Evolutionary conservation across 1,140 invertebrate species (phyloP).

Genomic region (Aphis craccivora): DNA sequence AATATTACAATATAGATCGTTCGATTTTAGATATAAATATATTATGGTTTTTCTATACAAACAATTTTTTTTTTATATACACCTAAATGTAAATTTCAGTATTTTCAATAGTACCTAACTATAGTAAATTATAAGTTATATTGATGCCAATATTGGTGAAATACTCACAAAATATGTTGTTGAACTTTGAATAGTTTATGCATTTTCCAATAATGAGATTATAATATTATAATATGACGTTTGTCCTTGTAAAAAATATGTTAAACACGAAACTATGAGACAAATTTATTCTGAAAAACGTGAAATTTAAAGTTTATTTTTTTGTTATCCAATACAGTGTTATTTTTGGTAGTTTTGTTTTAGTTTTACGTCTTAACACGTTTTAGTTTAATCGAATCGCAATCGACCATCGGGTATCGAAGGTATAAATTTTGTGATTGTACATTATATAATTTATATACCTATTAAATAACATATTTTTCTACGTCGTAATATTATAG

Average conservation of each 20-base stretch:
- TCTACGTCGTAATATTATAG: not conserved
- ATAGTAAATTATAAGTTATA: not conserved
- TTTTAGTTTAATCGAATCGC: not conserved
- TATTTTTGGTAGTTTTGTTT: not conserved
- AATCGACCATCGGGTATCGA: not conserved
- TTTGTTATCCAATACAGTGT: not conserved
- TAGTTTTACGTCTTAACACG: not conserved
- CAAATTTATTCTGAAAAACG: not conserved
- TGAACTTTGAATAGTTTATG: not conserved
- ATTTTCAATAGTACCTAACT: too few species aligned
- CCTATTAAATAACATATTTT: not conserved
- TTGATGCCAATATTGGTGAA: not conserved
- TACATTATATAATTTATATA: not conserved
- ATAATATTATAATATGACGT: not conserved
- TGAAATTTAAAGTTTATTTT: not conserved
- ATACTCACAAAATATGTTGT: not conserved
- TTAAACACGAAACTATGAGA: not conserved
- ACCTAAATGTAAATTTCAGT: not conserved
- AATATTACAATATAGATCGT: not conserved
- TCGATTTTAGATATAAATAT: not conserved
- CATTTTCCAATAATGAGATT: not conserved
- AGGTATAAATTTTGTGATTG: not conserved
- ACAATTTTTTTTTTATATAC: not conserved
- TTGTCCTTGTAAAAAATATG: conserved; percentile 36
- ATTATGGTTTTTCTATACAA: not conserved